Conservation (phyloP, 2,888 invertebrate species). For the Chaetogeoica ovagalla region DNA sequence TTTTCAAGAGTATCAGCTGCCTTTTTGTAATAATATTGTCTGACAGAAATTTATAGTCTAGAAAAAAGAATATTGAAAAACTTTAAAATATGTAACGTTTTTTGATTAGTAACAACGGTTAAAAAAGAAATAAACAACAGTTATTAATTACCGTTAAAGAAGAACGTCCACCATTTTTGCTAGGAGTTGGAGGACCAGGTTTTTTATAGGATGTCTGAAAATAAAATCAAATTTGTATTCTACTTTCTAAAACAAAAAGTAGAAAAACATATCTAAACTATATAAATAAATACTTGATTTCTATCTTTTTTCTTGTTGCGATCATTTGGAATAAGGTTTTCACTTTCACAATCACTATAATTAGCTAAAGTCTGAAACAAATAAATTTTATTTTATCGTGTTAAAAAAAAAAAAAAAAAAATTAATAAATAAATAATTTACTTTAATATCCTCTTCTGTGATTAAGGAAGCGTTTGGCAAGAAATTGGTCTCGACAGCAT, state of each 20-base stretch:
- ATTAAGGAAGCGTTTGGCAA: slow-evolving; percentile 62
- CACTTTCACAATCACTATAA: slow-evolving; percentile 50
- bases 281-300: slow-evolving; percentile 50
- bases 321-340: slow-evolving; percentile 53
- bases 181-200: slow-evolving; percentile 84
- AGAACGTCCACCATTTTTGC: slow-evolving; percentile 76
- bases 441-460: slow-evolving; percentile 71
- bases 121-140: not conserved
- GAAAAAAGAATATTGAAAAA: too few relatives aligned
- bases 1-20: too few relatives aligned
- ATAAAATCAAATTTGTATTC: slow-evolving; percentile 23
- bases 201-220: slow-evolving; percentile 76
- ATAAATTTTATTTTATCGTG: slow-evolving; percentile 1
- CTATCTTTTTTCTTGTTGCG: slow-evolving; percentile 48
- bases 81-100: not conserved
- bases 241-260: not conserved
- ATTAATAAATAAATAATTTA: slow-evolving; percentile 56
- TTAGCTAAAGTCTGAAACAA: slow-evolving; percentile 30
- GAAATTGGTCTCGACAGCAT: slow-evolving; percentile 79
- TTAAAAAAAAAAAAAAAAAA: not conserved
- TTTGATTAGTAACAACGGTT: too few relatives aligned
- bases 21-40: too few relatives aligned
- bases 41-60: too few relatives aligned
- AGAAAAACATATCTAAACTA: not conserved
- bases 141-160: slow-evolving; percentile 60